phyloP scores from a whole-genome alignment of 2,797 vertebrate species.

The Brachyalestes nurse region DNA sequence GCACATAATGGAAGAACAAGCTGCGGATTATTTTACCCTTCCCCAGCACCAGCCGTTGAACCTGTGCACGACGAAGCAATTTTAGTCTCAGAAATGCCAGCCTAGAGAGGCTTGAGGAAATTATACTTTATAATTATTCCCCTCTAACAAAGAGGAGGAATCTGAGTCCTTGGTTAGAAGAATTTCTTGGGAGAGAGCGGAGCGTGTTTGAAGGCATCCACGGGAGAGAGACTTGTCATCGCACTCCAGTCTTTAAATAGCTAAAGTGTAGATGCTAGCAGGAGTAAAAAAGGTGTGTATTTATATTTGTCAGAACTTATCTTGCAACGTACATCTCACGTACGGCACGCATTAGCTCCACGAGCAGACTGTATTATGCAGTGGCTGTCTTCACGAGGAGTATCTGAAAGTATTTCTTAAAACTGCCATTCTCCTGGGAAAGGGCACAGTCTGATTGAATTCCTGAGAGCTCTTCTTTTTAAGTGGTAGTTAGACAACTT shows the following conservation, averaged over 20 bases:
- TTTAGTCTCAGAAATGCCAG: constrained; percentile 50
- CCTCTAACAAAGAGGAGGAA: constrained; percentile 52
- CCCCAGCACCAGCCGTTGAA: constrained; percentile 44
- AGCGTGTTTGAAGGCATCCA: constrained; percentile 49
- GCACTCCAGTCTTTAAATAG: constrained; percentile 33
- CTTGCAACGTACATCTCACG: constrained; percentile 9
- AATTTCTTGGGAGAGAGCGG: constrained; percentile 12
- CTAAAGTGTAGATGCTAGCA: constrained; percentile 25
- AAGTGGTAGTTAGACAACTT: constrained; percentile 48
- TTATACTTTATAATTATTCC: constrained; percentile 64
- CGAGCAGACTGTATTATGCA: constrained; percentile 24
- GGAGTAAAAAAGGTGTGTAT: constrained; percentile 42
- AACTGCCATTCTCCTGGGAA: constrained; percentile 41
- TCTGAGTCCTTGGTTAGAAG: constrained; percentile 51
- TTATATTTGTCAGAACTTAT: constrained; percentile 39
- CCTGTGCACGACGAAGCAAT: constrained; percentile 32
- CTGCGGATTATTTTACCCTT: constrained; percentile 36
- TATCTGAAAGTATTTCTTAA: constrained; percentile 48
- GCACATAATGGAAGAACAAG: constrained; percentile 43
- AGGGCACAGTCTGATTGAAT: constrained; percentile 23
- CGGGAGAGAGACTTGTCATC: constrained; percentile 32
- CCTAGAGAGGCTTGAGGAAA: constrained; percentile 46
- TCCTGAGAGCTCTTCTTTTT: constrained; percentile 48
- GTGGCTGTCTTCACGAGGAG: constrained; percentile 13
- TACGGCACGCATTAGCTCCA: constrained; percentile 28